Base-by-base conservation (phyloP, 2,113 vertebrate genomes). In the Hippocampus guttulatus region DNA sequence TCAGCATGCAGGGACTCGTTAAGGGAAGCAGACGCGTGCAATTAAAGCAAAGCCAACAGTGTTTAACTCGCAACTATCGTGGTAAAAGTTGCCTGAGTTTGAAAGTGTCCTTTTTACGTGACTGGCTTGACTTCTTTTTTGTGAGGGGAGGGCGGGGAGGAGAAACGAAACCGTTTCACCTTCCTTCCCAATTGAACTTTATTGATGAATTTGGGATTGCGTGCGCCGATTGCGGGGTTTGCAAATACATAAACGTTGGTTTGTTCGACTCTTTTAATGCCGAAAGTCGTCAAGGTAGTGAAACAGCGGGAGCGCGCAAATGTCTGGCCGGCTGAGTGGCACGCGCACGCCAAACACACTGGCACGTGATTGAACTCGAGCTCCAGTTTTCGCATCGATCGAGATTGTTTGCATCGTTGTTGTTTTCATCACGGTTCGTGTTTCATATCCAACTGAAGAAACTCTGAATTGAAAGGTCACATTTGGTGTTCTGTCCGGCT, bases 1-100 rank as follows among this genome's bases (percentile, higher is more conserved):
- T 60, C 55, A 79, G 83, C 91, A 11, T 88, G 91, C 84, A 84
- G 61, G 68, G 85, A 90, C 90, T 86, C 80, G 91, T 80, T 82
- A 70, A 70, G 75, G 64, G 75, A 85, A 81, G 69, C 78, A 85
- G 77, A 82, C 78, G 21, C n/a, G 70, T 77, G 77, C 74, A 70
- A 67, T 83, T 75, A 73, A 85, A 82, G 81, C 81, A 81, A 87
- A 85, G 79, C 74, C 25, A 80, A 71, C 71, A 64, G 67, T 68
- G 71, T 69, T 40, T 68, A 2, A 14, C 0, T 54, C 18, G 20
- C 16, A 38, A 38, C 25, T 55, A 6, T 57, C 20, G 16, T n/a
- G 11, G 23, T n/a, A 47, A 65, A 65, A 47, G 14, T 47, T 15
- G 2, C 2, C 11, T 0, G 21, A 60, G 18, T 27, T 47, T 16